phyloP scores from a whole-genome alignment of 2,888 invertebrate species.

The Timandra comae region DNA sequence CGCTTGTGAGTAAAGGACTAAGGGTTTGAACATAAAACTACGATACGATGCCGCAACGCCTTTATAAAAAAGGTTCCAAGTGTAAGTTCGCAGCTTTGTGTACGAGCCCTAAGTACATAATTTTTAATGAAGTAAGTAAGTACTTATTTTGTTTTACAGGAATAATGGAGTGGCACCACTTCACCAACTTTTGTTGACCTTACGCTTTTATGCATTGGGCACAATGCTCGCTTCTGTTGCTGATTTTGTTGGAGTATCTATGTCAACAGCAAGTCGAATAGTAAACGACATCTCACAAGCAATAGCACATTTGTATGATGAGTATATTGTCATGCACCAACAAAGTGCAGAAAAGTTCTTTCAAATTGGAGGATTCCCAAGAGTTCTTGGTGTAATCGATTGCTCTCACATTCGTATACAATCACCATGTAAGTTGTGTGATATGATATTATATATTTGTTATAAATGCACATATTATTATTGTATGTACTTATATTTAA shows the following conservation, averaged over 20 bases:
- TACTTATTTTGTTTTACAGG: too few relatives aligned
- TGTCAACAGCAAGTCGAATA: constrained; percentile 16
- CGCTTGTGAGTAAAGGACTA: too few relatives aligned
- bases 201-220: constrained; percentile 26
- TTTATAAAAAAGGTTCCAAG: too few relatives aligned
- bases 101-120: too few relatives aligned
- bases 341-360: constrained; percentile 1
- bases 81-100: too few relatives aligned
- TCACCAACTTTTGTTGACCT: constrained; percentile 20
- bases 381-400: constrained; percentile 5
- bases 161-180: constrained; percentile 20
- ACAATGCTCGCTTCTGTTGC: constrained; percentile 24
- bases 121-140: too few relatives aligned
- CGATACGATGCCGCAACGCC: too few relatives aligned
- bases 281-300: neutral
- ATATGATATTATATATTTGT: too few relatives aligned
- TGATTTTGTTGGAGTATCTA: constrained; percentile 22
- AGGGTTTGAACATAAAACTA: too few relatives aligned
- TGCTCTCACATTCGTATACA: constrained; percentile 5
- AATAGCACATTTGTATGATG: constrained; percentile 1
- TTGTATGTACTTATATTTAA: constrained; percentile 4
- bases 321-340: neutral
- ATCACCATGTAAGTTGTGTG: neutral
- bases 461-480: too few relatives aligned
- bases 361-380: constrained; percentile 2